Conservation (phyloP, 35 echinoderm and acorn worm species). For the Holothuria glaberrima region DNA sequence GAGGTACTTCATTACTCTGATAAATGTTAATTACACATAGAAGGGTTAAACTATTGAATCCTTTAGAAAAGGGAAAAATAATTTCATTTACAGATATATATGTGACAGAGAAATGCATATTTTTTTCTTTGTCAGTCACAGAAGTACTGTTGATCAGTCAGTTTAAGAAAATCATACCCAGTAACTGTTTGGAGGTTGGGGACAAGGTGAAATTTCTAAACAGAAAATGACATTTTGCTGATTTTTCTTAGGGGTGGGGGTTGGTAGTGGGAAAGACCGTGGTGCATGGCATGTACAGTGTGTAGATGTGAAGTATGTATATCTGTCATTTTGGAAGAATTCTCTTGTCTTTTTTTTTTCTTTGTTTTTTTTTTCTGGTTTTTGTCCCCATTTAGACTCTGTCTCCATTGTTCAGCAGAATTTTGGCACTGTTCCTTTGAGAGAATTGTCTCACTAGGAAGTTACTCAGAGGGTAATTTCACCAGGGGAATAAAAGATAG, state of each 20-base stretch:
- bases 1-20: no score
- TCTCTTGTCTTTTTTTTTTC: neutral
- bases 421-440: neutral
- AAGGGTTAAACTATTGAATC: no score
- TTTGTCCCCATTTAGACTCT: neutral
- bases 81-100: no score
- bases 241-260: neutral
- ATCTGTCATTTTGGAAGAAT: conserved; percentile 28
- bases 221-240: neutral
- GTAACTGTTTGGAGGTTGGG: neutral
- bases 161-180: neutral
- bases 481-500: neutral
- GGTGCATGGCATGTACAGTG: conserved; percentile 31
- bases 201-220: neutral
- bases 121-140: no score
- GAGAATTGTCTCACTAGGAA: neutral
- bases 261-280: neutral
- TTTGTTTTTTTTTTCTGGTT: neutral
- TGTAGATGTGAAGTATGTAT: conserved; percentile 47
- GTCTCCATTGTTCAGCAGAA: neutral
- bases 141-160: neutral
- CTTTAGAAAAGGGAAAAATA: no score
- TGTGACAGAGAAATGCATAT: no score
- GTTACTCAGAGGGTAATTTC: neutral
- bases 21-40: no score